phyloP scores from a whole-genome alignment of 1,140 invertebrate species.

The Homalodisca vitripennis region DNA sequence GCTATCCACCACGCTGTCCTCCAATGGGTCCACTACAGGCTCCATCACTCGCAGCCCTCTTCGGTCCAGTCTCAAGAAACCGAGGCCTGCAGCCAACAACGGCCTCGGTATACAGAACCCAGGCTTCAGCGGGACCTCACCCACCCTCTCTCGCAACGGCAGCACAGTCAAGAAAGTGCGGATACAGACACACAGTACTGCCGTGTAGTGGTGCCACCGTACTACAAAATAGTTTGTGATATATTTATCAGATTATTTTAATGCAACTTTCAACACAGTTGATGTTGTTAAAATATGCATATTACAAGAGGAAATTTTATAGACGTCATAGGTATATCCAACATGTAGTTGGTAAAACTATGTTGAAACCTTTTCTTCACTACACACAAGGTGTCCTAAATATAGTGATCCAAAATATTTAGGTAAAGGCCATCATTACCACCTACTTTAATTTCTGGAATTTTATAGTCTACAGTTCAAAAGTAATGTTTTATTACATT shows the following conservation, averaged over 20 bases:
- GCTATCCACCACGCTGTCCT: slow-evolving; percentile 65
- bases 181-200: slow-evolving; percentile 84
- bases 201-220: slow-evolving; percentile 53
- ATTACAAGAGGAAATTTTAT: too few relatives aligned
- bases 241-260: not conserved
- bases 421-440: too few relatives aligned
- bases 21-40: slow-evolving; percentile 58
- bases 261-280: too few relatives aligned
- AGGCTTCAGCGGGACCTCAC: slow-evolving; percentile 75
- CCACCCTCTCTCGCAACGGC: slow-evolving; percentile 74
- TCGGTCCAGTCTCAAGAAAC: slow-evolving; percentile 79
- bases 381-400: too few relatives aligned
- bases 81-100: slow-evolving; percentile 57
- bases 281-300: too few relatives aligned
- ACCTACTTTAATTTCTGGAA: too few relatives aligned
- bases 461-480: too few relatives aligned
- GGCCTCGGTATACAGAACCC: slow-evolving; percentile 82
- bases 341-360: too few relatives aligned
- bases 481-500: too few relatives aligned
- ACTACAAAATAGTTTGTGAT: not conserved
- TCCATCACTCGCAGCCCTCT: slow-evolving; percentile 64
- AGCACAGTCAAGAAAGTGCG: slow-evolving; percentile 79
- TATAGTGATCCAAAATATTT: too few relatives aligned
- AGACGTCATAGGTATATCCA: too few relatives aligned
- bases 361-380: too few relatives aligned